Evolutionary conservation across 2,797 vertebrate species (phyloP).

Genomic region (Enteromius mattozi): DNA sequence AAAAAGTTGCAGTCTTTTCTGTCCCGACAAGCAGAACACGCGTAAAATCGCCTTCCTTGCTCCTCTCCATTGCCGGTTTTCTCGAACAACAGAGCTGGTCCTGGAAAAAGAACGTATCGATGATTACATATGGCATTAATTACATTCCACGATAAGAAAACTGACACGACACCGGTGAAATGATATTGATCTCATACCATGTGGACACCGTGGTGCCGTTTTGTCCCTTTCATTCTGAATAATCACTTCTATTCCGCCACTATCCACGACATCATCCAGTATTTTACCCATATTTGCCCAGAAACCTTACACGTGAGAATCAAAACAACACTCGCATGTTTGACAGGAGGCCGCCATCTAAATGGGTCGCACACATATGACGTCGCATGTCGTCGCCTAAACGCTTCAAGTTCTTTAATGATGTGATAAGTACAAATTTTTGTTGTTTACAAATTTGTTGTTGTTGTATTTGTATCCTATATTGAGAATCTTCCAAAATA

Average conservation of each 20-base stretch:
- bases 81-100: conserved; percentile 89
- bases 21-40: conserved; percentile 94
- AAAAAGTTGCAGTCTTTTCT: conserved; percentile 94
- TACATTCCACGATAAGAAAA: not conserved
- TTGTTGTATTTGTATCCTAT: too few relatives aligned
- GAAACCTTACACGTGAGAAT: not conserved
- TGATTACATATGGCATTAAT: not conserved
- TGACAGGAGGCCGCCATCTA: not conserved
- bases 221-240: conserved; percentile 55
- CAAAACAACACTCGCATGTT: conserved; percentile 30
- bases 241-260: conserved; percentile 72
- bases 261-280: conserved; percentile 42
- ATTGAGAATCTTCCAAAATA: too few relatives aligned
- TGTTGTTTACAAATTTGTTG: too few relatives aligned
- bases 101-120: conserved; percentile 66
- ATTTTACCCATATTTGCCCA: not conserved
- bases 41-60: conserved; percentile 85
- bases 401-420: too few relatives aligned
- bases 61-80: conserved; percentile 74
- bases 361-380: conserved; percentile 34
- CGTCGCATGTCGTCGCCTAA: not conserved
- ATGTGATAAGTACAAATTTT: too few relatives aligned
- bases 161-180: too few relatives aligned
- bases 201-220: conserved; percentile 72
- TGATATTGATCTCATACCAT: conserved; percentile 65